Evolutionary conservation across 2,113 vertebrate species (phyloP).

Genomic region (Orycteropus afer): DNA sequence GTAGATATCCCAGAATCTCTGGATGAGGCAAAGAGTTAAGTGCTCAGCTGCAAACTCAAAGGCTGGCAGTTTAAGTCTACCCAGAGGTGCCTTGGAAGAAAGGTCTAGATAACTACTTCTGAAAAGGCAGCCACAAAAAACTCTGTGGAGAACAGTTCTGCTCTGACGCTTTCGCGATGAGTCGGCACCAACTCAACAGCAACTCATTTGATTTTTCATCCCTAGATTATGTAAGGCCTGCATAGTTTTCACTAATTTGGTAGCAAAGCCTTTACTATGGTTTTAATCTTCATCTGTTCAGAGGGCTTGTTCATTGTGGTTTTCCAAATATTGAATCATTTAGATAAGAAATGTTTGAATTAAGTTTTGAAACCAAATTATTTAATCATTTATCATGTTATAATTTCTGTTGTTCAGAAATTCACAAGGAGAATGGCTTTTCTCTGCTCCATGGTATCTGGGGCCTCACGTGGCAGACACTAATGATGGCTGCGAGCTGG

Average conservation of each 20-base stretch:
- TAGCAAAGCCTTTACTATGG: not conserved
- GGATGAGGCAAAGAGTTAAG: not conserved
- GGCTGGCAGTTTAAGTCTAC: not conserved
- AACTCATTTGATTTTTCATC: not conserved
- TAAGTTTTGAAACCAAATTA: not conserved
- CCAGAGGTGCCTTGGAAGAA: not conserved
- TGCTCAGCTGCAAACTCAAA: not conserved
- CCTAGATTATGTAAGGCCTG: not conserved
- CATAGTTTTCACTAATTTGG: not conserved
- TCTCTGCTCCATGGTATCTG: not conserved
- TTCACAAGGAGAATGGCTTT: not conserved
- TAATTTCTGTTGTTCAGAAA: not conserved
- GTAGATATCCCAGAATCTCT: not conserved
- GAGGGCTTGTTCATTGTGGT: not conserved
- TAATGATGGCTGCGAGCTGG: not conserved
- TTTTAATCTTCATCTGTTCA: not conserved
- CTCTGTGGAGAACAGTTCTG: not conserved
- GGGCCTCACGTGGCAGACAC: not conserved
- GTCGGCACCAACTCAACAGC: not conserved
- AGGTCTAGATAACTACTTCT: not conserved
- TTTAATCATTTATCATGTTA: not conserved
- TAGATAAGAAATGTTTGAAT: not conserved
- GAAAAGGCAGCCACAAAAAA: not conserved
- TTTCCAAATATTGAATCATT: conserved; percentile 22
- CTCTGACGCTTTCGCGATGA: not conserved